Conservation (phyloP, 2,888 invertebrate genomes). For the Neoascia interrupta region DNA sequence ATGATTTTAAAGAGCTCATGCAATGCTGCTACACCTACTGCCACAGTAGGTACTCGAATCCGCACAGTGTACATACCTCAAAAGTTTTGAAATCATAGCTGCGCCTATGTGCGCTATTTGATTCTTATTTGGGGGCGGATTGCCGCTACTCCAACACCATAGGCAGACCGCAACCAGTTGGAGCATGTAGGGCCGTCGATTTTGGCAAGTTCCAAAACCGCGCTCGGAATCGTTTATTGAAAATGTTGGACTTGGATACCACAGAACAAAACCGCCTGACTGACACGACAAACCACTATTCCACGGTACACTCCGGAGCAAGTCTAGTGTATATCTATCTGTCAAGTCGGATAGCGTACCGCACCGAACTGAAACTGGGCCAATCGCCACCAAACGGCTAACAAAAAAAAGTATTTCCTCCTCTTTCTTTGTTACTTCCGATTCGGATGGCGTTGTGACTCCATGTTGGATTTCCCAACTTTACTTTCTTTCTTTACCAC, state of each 20-base stretch:
- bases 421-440: conserved; percentile 42
- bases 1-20: conserved; percentile 16
- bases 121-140: conserved; percentile 54
- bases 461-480: conserved; percentile 3
- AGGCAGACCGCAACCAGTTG: conserved; percentile 36
- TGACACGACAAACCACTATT: conserved; percentile 13
- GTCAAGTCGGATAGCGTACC: conserved; percentile 2
- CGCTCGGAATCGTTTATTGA: conserved; percentile 39
- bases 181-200: conserved; percentile 25
- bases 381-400: conserved; percentile 36
- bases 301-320: conserved; percentile 43
- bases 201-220: conserved; percentile 45
- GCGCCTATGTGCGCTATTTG: conserved; percentile 49
- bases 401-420: conserved; percentile 24
- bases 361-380: conserved; percentile 52
- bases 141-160: conserved; percentile 61
- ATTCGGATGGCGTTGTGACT: conserved; percentile 22
- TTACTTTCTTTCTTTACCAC: conserved; percentile 57
- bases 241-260: too few species aligned
- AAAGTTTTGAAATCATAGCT: conserved; percentile 58
- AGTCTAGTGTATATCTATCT: too few species aligned
- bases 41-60: too few species aligned
- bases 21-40: conserved; percentile 55
- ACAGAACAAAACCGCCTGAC: too few species aligned
- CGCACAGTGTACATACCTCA: too few species aligned